Evolutionary conservation across 2,113 vertebrate genomes (phyloP).

Genomic region (Otis tarda): DNA sequence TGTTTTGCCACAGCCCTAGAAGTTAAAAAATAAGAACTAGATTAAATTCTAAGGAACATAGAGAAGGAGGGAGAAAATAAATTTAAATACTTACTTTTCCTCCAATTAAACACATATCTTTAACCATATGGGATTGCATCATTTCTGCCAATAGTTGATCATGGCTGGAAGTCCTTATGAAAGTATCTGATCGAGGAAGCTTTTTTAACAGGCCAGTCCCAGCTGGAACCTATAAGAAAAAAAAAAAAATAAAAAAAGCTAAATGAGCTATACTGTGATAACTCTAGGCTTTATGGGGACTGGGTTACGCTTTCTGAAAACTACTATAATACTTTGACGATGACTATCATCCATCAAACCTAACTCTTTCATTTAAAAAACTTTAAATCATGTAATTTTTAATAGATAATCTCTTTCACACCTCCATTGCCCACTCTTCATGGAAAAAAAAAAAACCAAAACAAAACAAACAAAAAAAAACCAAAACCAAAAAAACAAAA

Average conservation of each 20-base stretch:
- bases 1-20: constrained; percentile 95
- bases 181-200: constrained; percentile 68
- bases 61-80: background rate
- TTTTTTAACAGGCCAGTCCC: constrained; percentile 76
- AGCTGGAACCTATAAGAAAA: constrained; percentile 81
- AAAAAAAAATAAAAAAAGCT: background rate
- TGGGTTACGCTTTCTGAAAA: background rate
- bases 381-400: background rate
- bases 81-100: constrained; percentile 84
- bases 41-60: background rate
- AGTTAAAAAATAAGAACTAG: background rate
- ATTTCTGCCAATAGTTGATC: constrained; percentile 88
- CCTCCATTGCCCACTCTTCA: background rate
- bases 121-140: constrained; percentile 95
- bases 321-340: background rate
- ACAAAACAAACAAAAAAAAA: background rate
- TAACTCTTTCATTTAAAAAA: background rate
- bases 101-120: constrained; percentile 95
- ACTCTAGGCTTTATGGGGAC: background rate
- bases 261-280: background rate
- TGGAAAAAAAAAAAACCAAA: background rate
- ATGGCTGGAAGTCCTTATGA: constrained; percentile 88
- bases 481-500: too few species aligned
- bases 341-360: background rate
- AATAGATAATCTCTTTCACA: background rate